Evolutionary conservation across 2,888 invertebrate species (phyloP).

Genomic region (Tetragonisca angustula): DNA sequence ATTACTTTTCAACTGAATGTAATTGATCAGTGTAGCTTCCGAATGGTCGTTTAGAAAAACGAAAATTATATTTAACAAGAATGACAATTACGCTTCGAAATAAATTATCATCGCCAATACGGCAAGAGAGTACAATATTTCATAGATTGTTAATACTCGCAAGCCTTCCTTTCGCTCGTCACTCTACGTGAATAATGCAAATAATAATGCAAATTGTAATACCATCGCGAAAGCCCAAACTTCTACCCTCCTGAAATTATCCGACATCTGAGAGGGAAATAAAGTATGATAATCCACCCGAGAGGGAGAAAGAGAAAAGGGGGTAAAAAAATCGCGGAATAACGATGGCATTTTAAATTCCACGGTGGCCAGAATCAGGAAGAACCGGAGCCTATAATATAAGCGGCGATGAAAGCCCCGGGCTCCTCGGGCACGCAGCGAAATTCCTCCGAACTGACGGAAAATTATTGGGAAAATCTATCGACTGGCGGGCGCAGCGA

Average conservation of each 20-base stretch:
- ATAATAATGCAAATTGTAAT: neutral
- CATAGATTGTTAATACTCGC: no score
- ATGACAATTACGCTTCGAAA: no score
- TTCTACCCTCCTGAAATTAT: neutral
- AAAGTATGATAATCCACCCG: neutral
- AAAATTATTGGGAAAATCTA: conserved; percentile 63
- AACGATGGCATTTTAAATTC: conserved; percentile 16
- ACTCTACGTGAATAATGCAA: neutral
- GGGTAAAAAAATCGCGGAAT: neutral
- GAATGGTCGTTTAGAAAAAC: no score
- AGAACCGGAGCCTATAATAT: neutral
- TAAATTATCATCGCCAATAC: no score
- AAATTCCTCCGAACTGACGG: conserved; percentile 39
- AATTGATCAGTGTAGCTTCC: no score
- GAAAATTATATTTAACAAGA: no score
- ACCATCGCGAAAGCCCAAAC: neutral
- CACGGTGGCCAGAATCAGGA: neutral
- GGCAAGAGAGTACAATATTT: no score
- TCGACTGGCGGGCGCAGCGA: conserved; percentile 42
- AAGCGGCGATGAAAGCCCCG: neutral
- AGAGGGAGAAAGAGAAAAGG: no score
- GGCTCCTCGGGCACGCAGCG: conserved; percentile 16
- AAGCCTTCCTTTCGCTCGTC: no score
- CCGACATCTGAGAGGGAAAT: neutral
- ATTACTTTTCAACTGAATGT: no score